These are phyloP conservation scores for Neodiprion fabricii DNA, from an alignment of 1,140 invertebrate species.

Conservation along the genomic window DNA sequence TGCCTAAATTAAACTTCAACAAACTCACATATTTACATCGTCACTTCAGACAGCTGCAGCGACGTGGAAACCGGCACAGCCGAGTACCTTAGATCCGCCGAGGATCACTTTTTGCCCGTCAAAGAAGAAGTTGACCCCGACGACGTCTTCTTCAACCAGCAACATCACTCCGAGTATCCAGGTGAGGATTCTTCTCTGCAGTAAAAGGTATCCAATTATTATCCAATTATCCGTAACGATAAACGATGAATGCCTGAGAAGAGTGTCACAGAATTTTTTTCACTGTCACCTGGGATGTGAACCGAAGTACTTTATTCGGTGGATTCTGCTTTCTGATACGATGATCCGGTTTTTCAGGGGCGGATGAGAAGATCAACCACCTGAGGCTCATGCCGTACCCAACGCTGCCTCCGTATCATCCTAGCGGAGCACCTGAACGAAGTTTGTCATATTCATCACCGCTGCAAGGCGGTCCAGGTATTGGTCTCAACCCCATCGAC, in stretches of 20 bases:
- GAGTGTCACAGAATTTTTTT: too few relatives aligned
- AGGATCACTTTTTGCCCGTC: constrained; percentile 52
- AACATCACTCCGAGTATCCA: constrained; percentile 9
- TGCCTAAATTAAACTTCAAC: neutral
- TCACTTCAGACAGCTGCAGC: constrained; percentile 60
- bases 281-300: too few relatives aligned
- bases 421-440: neutral
- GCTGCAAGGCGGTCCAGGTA: constrained; percentile 13
- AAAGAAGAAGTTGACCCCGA: constrained; percentile 45
- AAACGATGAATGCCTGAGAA: too few relatives aligned
- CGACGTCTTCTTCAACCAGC: constrained; percentile 29
- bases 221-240: too few relatives aligned
- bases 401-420: constrained; percentile 10
- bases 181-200: neutral
- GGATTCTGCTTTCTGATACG: too few relatives aligned
- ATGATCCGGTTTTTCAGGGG: neutral
- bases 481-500: constrained; percentile 68
- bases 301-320: too few relatives aligned
- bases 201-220: too few relatives aligned
- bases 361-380: constrained; percentile 21
- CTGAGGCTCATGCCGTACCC: constrained; percentile 6
- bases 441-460: neutral
- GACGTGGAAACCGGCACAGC: constrained; percentile 54
- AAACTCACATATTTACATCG: too few relatives aligned
- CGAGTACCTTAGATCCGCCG: constrained; percentile 36